Conservation (phyloP, 2,113 vertebrate genomes). For the Agapornis roseicollis region DNA sequence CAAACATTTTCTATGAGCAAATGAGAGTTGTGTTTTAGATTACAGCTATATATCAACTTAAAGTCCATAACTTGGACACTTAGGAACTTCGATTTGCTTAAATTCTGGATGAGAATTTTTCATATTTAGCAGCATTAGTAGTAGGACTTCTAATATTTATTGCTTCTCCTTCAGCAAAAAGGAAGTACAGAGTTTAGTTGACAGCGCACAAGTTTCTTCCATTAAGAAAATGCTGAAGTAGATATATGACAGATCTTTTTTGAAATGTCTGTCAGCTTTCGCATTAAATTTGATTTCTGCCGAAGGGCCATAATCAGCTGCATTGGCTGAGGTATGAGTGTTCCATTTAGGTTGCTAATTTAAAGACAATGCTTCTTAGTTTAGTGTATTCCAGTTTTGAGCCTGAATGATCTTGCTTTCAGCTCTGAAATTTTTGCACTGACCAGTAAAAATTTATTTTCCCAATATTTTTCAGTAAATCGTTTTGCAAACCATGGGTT, state of each 20-base stretch:
- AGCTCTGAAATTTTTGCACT: not conserved
- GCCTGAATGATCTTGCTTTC: not conserved
- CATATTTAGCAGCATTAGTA: not conserved
- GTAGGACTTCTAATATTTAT: not conserved
- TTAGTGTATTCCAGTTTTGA: not conserved
- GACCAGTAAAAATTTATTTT: constrained; percentile 10
- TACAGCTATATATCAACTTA: not conserved
- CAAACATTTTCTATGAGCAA: not conserved
- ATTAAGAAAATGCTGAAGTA: not conserved
- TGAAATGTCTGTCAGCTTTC: not conserved
- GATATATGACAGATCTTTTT: not conserved
- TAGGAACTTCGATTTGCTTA: not conserved
- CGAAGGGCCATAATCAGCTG: not conserved
- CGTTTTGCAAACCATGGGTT: constrained; percentile 94
- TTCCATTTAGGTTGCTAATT: not conserved
- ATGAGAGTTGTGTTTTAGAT: not conserved
- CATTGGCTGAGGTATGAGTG: not conserved
- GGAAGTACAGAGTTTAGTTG: not conserved
- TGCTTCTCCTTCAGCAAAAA: not conserved
- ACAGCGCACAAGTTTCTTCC: not conserved
- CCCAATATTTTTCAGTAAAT: constrained; percentile 81
- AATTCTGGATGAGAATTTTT: not conserved
- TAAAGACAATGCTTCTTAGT: not conserved
- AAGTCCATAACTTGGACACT: not conserved
- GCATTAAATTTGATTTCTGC: not conserved